A percentile compares a stretch with the other conserved stretches of the same genome.
phyloP scores from a whole-genome alignment of 2,113 vertebrate species.

The Setophaga petechia region DNA sequence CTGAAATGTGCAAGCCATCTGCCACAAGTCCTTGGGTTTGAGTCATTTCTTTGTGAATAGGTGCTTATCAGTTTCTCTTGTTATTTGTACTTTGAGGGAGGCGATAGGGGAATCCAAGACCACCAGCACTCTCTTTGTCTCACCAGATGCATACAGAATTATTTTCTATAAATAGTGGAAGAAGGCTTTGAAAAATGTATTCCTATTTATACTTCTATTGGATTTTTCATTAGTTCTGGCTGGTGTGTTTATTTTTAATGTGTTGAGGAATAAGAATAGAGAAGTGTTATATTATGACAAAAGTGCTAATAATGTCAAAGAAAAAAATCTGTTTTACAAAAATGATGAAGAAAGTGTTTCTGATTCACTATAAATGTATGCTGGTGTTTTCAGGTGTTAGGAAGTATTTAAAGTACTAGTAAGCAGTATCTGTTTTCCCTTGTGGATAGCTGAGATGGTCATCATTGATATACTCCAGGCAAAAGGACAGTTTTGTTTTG shows the following conservation, averaged over 20 bases:
- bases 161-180: conserved; percentile 54
- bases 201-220: background rate
- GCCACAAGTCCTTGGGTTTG: conserved; percentile 49
- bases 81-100: conserved; percentile 59
- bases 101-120: conserved; percentile 34
- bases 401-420: background rate
- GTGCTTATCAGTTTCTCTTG: conserved; percentile 34
- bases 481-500: background rate
- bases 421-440: background rate
- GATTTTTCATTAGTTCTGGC: background rate
- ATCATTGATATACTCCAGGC: background rate
- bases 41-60: conserved; percentile 59
- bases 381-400: background rate
- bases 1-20: conserved; percentile 67
- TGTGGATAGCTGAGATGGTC: background rate
- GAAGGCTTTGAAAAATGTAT: background rate
- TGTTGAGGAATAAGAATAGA: background rate
- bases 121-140: conserved; percentile 52
- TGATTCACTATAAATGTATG: background rate
- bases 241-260: background rate
- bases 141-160: conserved; percentile 51
- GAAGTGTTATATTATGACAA: background rate
- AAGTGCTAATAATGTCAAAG: background rate
- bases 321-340: background rate
- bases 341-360: background rate